Evolutionary conservation across 64 coral and sea anemone species (phyloP).

Genomic region (Platygyra sinensis): DNA sequence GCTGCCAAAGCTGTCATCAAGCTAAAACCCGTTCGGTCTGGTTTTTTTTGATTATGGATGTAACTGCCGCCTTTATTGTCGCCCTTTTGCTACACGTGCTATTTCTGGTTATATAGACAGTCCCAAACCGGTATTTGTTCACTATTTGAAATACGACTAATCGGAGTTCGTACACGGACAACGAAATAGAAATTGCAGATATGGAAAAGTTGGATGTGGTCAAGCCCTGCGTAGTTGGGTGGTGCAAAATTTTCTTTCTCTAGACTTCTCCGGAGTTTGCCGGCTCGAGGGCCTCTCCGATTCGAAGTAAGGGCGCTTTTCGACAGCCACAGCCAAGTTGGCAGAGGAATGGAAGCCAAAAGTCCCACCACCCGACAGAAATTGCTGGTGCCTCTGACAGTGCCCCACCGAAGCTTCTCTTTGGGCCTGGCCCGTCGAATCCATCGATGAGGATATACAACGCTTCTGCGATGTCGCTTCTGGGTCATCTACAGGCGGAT

Average conservation of each 20-base stretch:
- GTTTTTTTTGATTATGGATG: slow-evolving; percentile 22
- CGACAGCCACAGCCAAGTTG: slow-evolving; percentile 14
- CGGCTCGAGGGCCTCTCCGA: background rate
- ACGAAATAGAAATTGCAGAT: background rate
- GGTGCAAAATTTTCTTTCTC: slow-evolving; percentile 36
- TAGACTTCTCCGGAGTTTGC: background rate
- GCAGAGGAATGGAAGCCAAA: slow-evolving; percentile 15
- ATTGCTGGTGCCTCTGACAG: slow-evolving; percentile 76
- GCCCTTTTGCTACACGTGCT: slow-evolving; percentile 28
- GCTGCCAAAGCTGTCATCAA: background rate
- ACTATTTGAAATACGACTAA: background rate
- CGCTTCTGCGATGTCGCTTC: slow-evolving; percentile 80
- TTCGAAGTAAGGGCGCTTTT: slow-evolving; percentile 13
- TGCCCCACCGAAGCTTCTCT: slow-evolving; percentile 74
- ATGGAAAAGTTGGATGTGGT: no score
- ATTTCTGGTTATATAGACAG: slow-evolving; percentile 27
- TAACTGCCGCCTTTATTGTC: background rate
- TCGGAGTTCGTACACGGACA: slow-evolving; percentile 26
- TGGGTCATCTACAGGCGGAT: slow-evolving; percentile 85
- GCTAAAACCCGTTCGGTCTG: background rate
- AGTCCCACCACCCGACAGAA: slow-evolving; percentile 54
- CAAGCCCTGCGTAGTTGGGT: no score
- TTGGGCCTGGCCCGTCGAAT: slow-evolving; percentile 94
- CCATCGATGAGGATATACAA: slow-evolving; percentile 77
- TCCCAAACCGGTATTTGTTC: slow-evolving; percentile 4